phyloP scores from a whole-genome alignment of 2,113 vertebrate species.

The Scatophagus argus region DNA sequence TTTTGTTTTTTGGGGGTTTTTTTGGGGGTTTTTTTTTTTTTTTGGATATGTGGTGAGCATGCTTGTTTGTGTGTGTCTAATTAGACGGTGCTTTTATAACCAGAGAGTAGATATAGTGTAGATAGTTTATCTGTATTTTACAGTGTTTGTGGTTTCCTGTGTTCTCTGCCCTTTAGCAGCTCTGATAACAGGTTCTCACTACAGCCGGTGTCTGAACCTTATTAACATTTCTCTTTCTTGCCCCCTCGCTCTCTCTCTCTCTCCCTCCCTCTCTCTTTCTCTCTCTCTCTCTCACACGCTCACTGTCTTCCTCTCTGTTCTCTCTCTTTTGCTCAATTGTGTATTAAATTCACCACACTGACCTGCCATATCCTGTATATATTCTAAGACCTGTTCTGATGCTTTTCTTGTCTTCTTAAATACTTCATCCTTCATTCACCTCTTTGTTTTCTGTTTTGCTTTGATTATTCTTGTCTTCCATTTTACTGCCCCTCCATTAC shows the following conservation, averaged over 20 bases:
- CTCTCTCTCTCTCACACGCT: constrained; percentile 14
- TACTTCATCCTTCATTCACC: not conserved
- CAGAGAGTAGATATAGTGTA: constrained; percentile 5
- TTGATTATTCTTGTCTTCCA: not conserved
- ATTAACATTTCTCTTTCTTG: constrained; percentile 78
- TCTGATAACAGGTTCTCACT: constrained; percentile 87
- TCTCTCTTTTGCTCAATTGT: constrained; percentile 6
- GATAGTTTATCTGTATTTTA: constrained; percentile 32
- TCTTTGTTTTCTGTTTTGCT: not conserved
- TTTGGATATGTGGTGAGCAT: not conserved
- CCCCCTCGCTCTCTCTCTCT: too few species aligned
- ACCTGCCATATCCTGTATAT: not conserved
- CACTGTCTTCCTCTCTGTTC: not conserved
- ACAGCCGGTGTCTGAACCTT: constrained; percentile 91
- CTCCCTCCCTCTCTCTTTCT: not conserved
- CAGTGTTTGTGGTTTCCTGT: constrained; percentile 37
- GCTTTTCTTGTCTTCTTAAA: not conserved
- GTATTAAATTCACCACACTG: not conserved
- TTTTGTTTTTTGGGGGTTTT: too few species aligned
- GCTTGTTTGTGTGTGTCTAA: not conserved
- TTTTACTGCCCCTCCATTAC: not conserved
- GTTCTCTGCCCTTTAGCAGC: constrained; percentile 79
- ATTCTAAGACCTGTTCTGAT: not conserved
- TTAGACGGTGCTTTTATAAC: constrained; percentile 8
- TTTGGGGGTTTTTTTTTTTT: too few species aligned